Conservation (phyloP, 2,797 vertebrate species). For the Schizopygopsis pylzovi region DNA sequence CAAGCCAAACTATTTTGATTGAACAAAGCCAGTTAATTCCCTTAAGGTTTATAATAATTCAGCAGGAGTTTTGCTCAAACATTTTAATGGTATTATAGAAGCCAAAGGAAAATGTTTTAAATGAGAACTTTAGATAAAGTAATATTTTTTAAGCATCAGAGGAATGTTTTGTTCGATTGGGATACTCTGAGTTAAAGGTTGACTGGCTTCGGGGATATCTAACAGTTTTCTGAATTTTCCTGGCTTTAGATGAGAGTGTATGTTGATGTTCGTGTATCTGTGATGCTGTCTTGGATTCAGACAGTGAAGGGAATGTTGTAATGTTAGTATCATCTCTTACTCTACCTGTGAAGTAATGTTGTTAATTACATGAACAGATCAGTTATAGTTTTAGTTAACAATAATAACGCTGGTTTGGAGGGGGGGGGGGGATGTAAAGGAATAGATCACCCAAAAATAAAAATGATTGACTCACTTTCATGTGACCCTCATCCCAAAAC, state of each 20-base stretch:
- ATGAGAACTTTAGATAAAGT: background rate
- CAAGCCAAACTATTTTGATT: conserved; percentile 8
- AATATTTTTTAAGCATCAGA: background rate
- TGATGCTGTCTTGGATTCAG: background rate
- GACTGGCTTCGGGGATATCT: background rate
- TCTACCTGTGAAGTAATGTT: background rate
- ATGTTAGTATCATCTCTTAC: background rate
- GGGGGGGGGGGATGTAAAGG: background rate
- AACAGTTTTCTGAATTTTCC: conserved; percentile 38
- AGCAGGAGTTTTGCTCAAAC: background rate
- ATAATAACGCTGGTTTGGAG: no score
- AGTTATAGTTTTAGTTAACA: background rate
- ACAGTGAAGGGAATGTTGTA: background rate
- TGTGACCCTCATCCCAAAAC: background rate
- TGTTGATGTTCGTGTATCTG: conserved; percentile 43
- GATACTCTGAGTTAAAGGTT: no score
- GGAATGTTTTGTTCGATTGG: background rate
- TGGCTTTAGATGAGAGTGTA: conserved; percentile 29
- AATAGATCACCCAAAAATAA: background rate
- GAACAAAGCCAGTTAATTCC: background rate
- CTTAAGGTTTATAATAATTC: background rate
- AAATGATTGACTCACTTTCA: background rate
- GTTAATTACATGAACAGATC: background rate
- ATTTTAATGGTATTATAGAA: background rate
- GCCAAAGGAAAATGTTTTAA: background rate